These are phyloP conservation scores for Cottus gobio DNA, from an alignment of 2,113 vertebrate genomes.

Conservation along the genomic window DNA sequence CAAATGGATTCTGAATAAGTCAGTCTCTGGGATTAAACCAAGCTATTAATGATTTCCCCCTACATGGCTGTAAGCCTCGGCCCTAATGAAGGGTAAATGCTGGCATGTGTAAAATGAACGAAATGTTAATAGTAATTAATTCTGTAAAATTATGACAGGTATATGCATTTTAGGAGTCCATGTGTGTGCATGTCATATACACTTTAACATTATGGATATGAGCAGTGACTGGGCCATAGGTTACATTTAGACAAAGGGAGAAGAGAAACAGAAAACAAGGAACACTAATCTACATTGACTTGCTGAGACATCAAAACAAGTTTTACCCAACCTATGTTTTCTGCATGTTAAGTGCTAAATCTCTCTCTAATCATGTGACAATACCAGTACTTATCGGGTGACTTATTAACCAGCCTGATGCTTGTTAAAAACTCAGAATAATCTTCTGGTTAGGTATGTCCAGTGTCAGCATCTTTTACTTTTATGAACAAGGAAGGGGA, in stretches of 20 bases:
- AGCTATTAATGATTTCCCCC: background rate
- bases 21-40: background rate
- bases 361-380: conserved; percentile 56
- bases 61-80: background rate
- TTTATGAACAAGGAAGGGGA: conserved; percentile 7
- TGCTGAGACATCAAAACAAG: conserved; percentile 56
- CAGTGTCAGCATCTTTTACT: conserved; percentile 27
- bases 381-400: conserved; percentile 50
- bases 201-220: background rate
- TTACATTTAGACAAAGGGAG: conserved; percentile 18
- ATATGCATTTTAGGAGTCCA: background rate
- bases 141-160: background rate
- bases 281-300: conserved; percentile 29
- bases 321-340: conserved; percentile 17
- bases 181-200: background rate
- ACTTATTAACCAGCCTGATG: conserved; percentile 53
- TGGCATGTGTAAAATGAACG: background rate
- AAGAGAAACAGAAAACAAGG: conserved; percentile 60
- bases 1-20: background rate
- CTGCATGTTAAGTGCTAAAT: conserved; percentile 1
- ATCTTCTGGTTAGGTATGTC: background rate
- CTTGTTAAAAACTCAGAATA: conserved; percentile 26
- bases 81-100: background rate
- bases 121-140: background rate
- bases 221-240: background rate